phyloP scores from a whole-genome alignment of 2,113 vertebrate genomes.

The Furnarius figulus region DNA sequence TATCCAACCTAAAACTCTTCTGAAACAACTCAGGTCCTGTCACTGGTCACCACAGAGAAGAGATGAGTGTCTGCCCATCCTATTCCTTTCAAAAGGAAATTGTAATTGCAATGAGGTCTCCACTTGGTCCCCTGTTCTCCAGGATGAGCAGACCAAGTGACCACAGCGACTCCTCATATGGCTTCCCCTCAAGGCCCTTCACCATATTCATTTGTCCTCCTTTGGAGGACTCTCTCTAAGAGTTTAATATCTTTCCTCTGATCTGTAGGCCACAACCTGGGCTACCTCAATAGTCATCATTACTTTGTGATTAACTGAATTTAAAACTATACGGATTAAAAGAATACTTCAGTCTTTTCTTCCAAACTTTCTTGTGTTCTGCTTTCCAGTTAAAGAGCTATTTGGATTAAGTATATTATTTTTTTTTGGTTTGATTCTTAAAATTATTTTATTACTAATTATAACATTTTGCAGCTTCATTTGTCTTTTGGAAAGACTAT shows the following conservation, averaged over 20 bases:
- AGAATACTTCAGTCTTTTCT: not conserved
- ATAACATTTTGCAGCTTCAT: not conserved
- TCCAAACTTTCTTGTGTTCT: not conserved
- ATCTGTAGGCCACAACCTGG: rapidly evolving
- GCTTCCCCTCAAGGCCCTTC: not conserved
- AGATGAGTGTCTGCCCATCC: not conserved
- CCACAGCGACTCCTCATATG: not conserved
- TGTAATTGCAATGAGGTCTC: not conserved
- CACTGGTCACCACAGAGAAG: not conserved
- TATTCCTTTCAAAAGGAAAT: not conserved
- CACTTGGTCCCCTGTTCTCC: not conserved
- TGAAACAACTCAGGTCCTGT: not conserved
- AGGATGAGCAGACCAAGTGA: not conserved
- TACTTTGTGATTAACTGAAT: not conserved
- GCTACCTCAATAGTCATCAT: not conserved
- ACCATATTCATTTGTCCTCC: not conserved
- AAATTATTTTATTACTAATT: not conserved
- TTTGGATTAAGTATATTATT: not conserved
- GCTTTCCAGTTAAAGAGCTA: not conserved
- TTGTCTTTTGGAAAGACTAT: not conserved
- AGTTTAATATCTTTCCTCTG: not conserved
- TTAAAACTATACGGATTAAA: not conserved
- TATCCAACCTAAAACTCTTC: not conserved
- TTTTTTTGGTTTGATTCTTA: not conserved
- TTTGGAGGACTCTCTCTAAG: not conserved